These are phyloP conservation scores for Gnathonemus echidnorhynchus DNA, from an alignment of 2,113 vertebrate species.

Conservation along the genomic window DNA sequence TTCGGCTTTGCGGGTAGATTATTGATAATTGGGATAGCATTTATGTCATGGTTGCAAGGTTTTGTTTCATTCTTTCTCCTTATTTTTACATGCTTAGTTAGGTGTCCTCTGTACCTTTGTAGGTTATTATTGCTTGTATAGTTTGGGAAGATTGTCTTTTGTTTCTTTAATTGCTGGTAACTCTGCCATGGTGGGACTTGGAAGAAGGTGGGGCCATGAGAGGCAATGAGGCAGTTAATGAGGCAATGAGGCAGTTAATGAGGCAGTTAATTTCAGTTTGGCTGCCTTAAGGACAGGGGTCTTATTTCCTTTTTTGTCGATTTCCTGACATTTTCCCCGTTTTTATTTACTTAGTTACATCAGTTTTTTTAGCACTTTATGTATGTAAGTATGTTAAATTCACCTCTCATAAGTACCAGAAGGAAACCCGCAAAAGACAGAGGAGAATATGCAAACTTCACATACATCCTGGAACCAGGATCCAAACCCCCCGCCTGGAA, in stretches of 20 bases:
- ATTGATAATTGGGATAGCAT: not conserved
- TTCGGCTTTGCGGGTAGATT: not conserved
- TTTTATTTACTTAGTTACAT: not conserved
- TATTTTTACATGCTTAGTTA: not conserved
- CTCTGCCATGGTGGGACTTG: not conserved
- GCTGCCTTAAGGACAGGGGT: not conserved
- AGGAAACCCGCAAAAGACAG: not conserved
- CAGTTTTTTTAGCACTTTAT: not conserved
- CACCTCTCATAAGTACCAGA: not conserved
- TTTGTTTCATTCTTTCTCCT: not conserved
- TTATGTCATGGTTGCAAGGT: not conserved
- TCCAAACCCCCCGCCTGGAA: not conserved
- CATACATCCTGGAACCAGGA: not conserved
- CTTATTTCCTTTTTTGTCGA: not conserved
- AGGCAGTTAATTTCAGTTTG: not conserved
- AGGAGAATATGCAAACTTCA: not conserved
- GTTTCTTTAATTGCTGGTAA: not conserved
- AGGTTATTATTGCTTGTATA: not conserved
- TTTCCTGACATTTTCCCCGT: not conserved
- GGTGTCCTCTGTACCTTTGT: not conserved
- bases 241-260: not conserved
- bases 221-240: not conserved
- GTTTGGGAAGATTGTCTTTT: not conserved
- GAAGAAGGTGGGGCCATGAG: not conserved
- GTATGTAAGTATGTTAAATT: not conserved